These are phyloP conservation scores for Actias luna DNA, from an alignment of 2,888 invertebrate species.

Conservation along the genomic window DNA sequence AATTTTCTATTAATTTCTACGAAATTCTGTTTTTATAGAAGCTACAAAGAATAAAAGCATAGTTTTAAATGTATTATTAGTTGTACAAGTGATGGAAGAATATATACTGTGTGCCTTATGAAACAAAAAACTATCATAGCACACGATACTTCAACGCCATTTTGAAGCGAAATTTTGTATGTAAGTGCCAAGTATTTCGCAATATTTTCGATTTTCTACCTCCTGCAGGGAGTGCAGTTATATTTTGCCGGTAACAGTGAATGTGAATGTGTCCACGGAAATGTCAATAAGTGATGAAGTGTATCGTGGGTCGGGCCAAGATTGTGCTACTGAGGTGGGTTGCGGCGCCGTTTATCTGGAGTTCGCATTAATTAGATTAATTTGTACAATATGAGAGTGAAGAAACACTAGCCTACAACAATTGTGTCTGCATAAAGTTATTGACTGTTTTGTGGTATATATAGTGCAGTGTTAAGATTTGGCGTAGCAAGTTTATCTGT, in stretches of 20 bases:
- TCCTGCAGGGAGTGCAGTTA: slow-evolving; percentile 45
- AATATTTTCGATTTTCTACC: slow-evolving; percentile 68
- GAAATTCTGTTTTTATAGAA: slow-evolving; percentile 41
- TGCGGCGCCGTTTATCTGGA: slow-evolving; percentile 61
- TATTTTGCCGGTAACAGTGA: slow-evolving; percentile 46
- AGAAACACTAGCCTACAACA: slow-evolving; percentile 29
- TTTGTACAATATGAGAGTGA: slow-evolving; percentile 40
- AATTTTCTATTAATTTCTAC: slow-evolving; percentile 65
- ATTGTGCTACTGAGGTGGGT: slow-evolving; percentile 67
- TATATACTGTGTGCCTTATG: slow-evolving; percentile 66
- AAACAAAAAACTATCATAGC: slow-evolving; percentile 82
- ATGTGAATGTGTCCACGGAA: slow-evolving; percentile 42
- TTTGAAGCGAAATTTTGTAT: slow-evolving; percentile 83
- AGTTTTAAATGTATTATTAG: slow-evolving; percentile 56
- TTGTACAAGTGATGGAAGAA: slow-evolving; percentile 61
- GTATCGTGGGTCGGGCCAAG: slow-evolving; percentile 46
- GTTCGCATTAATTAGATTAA: slow-evolving; percentile 73
- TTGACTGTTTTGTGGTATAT: slow-evolving; percentile 11
- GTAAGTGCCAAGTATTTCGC: slow-evolving; percentile 83
- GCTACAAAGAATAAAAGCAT: slow-evolving; percentile 54
- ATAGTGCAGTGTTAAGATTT: slow-evolving; percentile 30
- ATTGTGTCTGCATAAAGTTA: slow-evolving; percentile 8
- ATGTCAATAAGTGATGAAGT: slow-evolving; percentile 40
- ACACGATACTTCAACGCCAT: slow-evolving; percentile 82
- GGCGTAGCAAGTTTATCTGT: slow-evolving; percentile 68